A percentile compares a stretch with the other conserved stretches of the same genome.
Conservation (phyloP, 2,888 invertebrate genomes). For the Stenodera caucasica region DNA sequence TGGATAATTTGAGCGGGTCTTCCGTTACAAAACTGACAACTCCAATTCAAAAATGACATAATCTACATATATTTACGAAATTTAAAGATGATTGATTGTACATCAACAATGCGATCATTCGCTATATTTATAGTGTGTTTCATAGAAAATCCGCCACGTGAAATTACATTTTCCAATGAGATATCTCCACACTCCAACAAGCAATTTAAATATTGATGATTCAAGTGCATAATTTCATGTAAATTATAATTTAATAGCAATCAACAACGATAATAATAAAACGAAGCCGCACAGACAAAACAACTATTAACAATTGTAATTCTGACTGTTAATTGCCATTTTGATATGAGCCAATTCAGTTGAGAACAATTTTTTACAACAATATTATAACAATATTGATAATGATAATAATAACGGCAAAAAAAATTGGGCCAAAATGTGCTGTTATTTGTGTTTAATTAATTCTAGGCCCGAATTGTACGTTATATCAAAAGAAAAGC, state of each 20-base stretch:
- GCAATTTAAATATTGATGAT: conserved; percentile 39
- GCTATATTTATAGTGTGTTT: neutral
- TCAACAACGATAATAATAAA: conserved; percentile 16
- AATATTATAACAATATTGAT: too few species aligned
- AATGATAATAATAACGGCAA: too few species aligned
- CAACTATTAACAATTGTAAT: neutral
- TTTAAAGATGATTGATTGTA: neutral
- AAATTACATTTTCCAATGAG: conserved; percentile 1
- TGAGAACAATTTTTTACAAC: too few species aligned
- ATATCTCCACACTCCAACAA: neutral
- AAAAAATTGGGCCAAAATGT: neutral
- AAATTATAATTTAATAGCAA: conserved; percentile 38
- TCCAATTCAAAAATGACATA: too few species aligned
- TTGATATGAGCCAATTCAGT: too few species aligned
- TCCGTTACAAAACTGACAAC: neutral
- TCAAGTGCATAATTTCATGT: conserved; percentile 35
- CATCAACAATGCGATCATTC: neutral
- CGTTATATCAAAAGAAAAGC: neutral
- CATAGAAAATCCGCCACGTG: neutral
- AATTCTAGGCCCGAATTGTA: conserved; percentile 25
- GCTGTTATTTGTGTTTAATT: conserved; percentile 29
- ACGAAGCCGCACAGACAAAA: neutral
- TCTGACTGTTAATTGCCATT: neutral
- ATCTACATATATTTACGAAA: too few species aligned
- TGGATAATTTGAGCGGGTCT: too few species aligned